These are phyloP conservation scores for Pyrrhia umbra DNA, from an alignment of 2,888 invertebrate species.

Conservation along the genomic window DNA sequence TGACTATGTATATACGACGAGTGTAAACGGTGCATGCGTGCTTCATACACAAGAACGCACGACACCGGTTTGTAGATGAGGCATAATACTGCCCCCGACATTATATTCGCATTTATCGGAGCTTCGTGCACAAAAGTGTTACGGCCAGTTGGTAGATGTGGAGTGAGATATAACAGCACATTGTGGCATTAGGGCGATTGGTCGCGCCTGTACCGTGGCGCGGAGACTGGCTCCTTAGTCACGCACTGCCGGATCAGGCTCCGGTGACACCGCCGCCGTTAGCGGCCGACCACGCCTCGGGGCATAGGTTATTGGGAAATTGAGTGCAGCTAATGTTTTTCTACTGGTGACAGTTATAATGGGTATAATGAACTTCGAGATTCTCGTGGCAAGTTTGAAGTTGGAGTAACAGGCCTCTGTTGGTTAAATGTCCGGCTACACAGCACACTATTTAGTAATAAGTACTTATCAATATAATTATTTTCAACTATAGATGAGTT, in stretches of 20 bases:
- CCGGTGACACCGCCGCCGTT: conserved; percentile 56
- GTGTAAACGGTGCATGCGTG: not conserved
- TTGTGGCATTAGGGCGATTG: conserved; percentile 65
- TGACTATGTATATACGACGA: not conserved
- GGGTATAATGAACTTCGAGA: conserved; percentile 46
- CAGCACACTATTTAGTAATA: not conserved
- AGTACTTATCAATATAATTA: not conserved
- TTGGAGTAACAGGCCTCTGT: not conserved
- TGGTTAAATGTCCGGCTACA: not conserved
- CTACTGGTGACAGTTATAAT: conserved; percentile 46
- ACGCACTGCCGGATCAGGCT: conserved; percentile 50
- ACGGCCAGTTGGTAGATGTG: conserved; percentile 53
- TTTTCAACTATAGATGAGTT: conserved; percentile 1
- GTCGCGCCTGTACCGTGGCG: conserved; percentile 50
- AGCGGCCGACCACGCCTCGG: conserved; percentile 44
- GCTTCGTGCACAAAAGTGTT: conserved; percentile 52
- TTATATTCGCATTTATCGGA: conserved; percentile 40
- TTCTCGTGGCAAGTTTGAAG: not conserved
- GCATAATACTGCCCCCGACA: conserved; percentile 21
- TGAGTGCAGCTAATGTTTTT: conserved; percentile 58
- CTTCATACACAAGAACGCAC: conserved; percentile 20
- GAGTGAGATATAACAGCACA: conserved; percentile 51
- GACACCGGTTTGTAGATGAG: conserved; percentile 18
- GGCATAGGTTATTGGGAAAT: conserved; percentile 59
- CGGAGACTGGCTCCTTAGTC: conserved; percentile 57